Conservation (phyloP, 2,888 invertebrate genomes). For the Pristionchus fissidentatus region DNA sequence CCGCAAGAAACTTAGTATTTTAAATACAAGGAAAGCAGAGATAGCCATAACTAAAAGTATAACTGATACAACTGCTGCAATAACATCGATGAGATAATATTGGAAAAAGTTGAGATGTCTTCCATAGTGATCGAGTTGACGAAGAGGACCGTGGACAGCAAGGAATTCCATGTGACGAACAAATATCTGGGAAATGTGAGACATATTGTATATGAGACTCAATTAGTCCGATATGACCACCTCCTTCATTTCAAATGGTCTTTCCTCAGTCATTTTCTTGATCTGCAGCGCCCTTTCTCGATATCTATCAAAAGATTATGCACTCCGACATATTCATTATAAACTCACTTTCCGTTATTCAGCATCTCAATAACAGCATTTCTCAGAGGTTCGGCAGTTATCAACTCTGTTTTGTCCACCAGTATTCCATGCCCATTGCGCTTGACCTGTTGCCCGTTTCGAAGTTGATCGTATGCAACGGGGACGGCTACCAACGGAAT, state of each 20-base stretch:
- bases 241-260: neutral
- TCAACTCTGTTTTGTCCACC: neutral
- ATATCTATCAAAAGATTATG: neutral
- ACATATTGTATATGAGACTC: neutral
- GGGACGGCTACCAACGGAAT: conserved; percentile 1
- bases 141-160: neutral
- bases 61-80: neutral
- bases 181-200: neutral
- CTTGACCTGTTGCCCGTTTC: neutral
- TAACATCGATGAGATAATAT: conserved; percentile 15
- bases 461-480: neutral
- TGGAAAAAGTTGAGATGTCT: conserved; percentile 10
- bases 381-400: neutral
- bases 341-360: neutral
- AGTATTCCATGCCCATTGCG: neutral
- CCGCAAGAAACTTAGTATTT: too few relatives aligned
- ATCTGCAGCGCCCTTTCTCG: neutral
- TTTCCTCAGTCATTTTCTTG: neutral
- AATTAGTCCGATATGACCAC: neutral
- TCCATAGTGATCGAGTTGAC: conserved; percentile 32
- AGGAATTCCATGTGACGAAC: neutral
- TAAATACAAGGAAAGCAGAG: too few relatives aligned
- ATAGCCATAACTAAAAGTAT: neutral
- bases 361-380: neutral
- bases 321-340: neutral